phyloP scores from a whole-genome alignment of 2,888 invertebrate species.

The Tinea semifulvella region DNA sequence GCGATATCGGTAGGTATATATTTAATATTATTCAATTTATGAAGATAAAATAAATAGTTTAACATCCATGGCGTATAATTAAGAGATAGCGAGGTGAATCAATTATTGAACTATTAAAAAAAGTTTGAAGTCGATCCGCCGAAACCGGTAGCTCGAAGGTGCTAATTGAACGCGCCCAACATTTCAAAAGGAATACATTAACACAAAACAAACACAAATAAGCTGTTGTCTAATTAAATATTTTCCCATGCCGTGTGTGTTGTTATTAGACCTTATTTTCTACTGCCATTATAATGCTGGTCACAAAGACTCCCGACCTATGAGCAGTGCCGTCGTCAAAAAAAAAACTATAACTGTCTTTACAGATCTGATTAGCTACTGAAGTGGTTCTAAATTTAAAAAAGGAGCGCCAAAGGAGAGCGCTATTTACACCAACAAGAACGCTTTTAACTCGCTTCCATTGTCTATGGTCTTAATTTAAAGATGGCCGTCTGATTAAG shows the following conservation, averaged over 20 bases:
- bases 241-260: slow-evolving; percentile 54
- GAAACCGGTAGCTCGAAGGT: slow-evolving; percentile 49
- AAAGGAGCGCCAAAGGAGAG: slow-evolving; percentile 35
- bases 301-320: slow-evolving; percentile 46
- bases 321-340: slow-evolving; percentile 35
- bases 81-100: slow-evolving; percentile 14
- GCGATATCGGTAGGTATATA: too few relatives aligned
- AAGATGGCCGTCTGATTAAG: slow-evolving; percentile 37
- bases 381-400: slow-evolving; percentile 62
- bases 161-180: slow-evolving; percentile 50
- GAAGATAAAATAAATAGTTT: too few relatives aligned
- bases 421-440: slow-evolving; percentile 47
- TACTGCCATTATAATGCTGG: slow-evolving; percentile 29
- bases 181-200: slow-evolving; percentile 58
- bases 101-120: slow-evolving; percentile 51
- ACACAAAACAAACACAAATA: slow-evolving; percentile 64
- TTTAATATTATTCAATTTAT: too few relatives aligned
- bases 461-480: slow-evolving; percentile 46
- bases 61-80: too few relatives aligned
- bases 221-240: slow-evolving; percentile 66
- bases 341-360: slow-evolving; percentile 36
- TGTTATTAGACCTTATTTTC: slow-evolving; percentile 28
- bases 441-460: slow-evolving; percentile 46
- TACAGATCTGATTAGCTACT: slow-evolving; percentile 59
- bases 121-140: slow-evolving; percentile 26